A percentile compares a stretch with the other conserved stretches of the same genome.
These are phyloP conservation scores for Omphaloscelis lunosa DNA, from an alignment of 2,888 invertebrate species.

Conservation along the genomic window DNA sequence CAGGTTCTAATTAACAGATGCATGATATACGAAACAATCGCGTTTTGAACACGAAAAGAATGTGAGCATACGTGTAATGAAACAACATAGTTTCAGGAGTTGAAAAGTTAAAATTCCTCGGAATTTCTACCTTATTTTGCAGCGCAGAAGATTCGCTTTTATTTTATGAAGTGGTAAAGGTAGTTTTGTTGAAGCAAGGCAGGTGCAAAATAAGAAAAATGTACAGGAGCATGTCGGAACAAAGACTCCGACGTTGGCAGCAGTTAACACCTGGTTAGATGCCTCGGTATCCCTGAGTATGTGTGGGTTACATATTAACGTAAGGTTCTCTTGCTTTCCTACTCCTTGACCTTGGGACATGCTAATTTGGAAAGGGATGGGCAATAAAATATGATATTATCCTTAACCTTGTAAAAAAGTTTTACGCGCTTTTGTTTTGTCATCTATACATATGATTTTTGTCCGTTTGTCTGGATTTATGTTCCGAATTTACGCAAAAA, in stretches of 20 bases:
- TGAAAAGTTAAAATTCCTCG: background rate
- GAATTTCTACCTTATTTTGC: constrained; percentile 53
- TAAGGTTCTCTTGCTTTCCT: constrained; percentile 46
- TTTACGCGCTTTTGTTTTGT: background rate
- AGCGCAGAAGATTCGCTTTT: constrained; percentile 26
- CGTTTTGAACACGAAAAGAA: constrained; percentile 62
- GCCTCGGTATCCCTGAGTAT: constrained; percentile 49
- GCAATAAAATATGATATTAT: background rate
- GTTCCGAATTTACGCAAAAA: too few species aligned
- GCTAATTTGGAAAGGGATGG: constrained; percentile 41
- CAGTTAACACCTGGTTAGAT: constrained; percentile 73
- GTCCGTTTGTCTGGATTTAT: too few species aligned
- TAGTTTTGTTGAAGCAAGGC: constrained; percentile 51
- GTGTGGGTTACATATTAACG: constrained; percentile 49
- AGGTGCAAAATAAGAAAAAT: constrained; percentile 78
- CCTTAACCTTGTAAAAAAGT: background rate
- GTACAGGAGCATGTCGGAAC: constrained; percentile 68
- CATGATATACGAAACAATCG: constrained; percentile 71
- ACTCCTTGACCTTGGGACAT: constrained; percentile 40
- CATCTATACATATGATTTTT: too few species aligned
- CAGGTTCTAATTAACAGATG: constrained; percentile 71
- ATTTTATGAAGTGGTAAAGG: constrained; percentile 8
- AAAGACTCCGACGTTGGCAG: constrained; percentile 67
- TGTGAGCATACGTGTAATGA: constrained; percentile 58
- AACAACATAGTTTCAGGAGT: background rate